These are phyloP conservation scores for Lymantria dispar DNA, from an alignment of 2,888 invertebrate genomes.

Conservation along the genomic window DNA sequence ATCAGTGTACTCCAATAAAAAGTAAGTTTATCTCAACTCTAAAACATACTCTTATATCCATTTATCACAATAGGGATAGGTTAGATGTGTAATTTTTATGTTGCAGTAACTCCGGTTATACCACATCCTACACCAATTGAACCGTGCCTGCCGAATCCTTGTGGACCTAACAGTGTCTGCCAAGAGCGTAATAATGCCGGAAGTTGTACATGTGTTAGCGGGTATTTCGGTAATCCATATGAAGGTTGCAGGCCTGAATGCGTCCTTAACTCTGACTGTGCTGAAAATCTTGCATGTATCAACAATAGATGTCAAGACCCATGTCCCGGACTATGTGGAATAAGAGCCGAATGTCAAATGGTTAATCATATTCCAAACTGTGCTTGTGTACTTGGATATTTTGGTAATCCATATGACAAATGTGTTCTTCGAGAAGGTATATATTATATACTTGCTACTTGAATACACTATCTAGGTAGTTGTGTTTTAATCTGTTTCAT, in stretches of 20 bases:
- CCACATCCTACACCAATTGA: constrained; percentile 45
- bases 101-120: constrained; percentile 33
- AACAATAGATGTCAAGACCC: constrained; percentile 87
- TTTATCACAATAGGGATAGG: background rate
- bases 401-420: constrained; percentile 86
- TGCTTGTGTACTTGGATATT: constrained; percentile 84
- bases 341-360: constrained; percentile 88
- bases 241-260: constrained; percentile 88
- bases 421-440: constrained; percentile 66
- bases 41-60: background rate
- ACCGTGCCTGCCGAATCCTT: constrained; percentile 84
- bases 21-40: constrained; percentile 41
- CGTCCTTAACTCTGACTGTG: constrained; percentile 85
- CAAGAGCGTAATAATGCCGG: constrained; percentile 85
- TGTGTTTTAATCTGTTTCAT: background rate
- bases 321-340: constrained; percentile 90
- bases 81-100: background rate
- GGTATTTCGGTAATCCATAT: constrained; percentile 87
- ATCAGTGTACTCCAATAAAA: constrained; percentile 79
- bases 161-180: constrained; percentile 86
- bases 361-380: constrained; percentile 90
- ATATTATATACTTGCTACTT: background rate
- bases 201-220: constrained; percentile 86
- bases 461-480: too few relatives aligned
- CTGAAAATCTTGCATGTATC: constrained; percentile 85